Evolutionary conservation across 2,888 invertebrate genomes (phyloP), one percentile per base, ranked within the genome.

Genomic region (Salpingus planirostris): DNA sequence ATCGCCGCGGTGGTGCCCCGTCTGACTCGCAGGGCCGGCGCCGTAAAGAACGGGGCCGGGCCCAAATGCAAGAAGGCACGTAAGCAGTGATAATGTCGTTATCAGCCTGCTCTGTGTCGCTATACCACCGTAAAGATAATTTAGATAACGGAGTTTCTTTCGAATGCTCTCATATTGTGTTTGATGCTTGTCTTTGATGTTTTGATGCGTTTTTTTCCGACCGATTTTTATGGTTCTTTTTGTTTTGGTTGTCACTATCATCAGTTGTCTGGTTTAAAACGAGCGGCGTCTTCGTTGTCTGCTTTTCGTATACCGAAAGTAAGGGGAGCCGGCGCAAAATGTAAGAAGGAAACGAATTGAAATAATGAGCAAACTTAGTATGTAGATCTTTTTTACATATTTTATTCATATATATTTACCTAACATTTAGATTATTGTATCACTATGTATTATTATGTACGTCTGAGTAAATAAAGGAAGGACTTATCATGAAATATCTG

Each of bases 1-100:
- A 23, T 35, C 2, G 21, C 35, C 5, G 43, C 47, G 6, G 50
- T 54, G 24, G 49, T 54, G n/a, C 54, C 52, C 15, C 43, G 39
- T n/a, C 51, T 53, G 43, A 43, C 45, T 13, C 50, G 47, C 27
- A 39, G 54, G 14, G 18, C 44, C 53, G 47, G 50, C 2, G 43
- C 45, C 15, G 55, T 55, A 10, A 53, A 52, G 31, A 56, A 57
- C 31, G 55, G 60, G 8, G 56, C 59, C 3, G 58, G 60, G 3
- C 59, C 64, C 2, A 58, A 52, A 35, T 55, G 56, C 47, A 60
- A 55, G 55, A 48, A 53, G 44, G 45, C 44, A 32, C 36, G 36
- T 36, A 36, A 36, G 36, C 36, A 15, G 29, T 36, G 32, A 24
- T 23, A 8, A 7, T 18, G 6, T 23, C 4, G 10, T 11, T 23